Conservation (phyloP, 2,113 vertebrate species). For the Piaya cayana region DNA sequence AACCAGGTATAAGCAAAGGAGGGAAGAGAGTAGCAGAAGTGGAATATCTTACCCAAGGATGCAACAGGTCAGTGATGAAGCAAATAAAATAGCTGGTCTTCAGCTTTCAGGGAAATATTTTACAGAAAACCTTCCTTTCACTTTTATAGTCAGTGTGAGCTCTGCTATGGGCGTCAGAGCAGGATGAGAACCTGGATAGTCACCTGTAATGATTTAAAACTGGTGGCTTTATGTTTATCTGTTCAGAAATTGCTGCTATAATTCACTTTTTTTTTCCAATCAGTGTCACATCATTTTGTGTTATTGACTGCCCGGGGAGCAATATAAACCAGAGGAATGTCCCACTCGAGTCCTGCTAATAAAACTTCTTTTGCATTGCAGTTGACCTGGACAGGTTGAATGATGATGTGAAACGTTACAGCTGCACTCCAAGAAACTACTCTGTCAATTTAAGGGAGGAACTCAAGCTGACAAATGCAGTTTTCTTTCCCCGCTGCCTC, state of each 20-base stretch:
- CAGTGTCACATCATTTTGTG: background rate
- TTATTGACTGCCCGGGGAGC: background rate
- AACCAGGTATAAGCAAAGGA: background rate
- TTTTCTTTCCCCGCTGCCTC: constrained; percentile 96
- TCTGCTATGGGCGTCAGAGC: background rate
- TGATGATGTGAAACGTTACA: constrained; percentile 94
- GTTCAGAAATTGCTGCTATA: background rate
- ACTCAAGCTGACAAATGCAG: constrained; percentile 84
- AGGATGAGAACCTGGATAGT: background rate
- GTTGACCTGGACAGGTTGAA: constrained; percentile 93
- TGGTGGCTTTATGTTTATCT: background rate
- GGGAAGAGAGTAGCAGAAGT: background rate
- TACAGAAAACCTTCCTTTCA: background rate
- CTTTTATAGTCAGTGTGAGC: background rate
- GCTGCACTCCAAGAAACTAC: constrained; percentile 94
- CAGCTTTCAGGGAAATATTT: background rate
- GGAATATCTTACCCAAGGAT: background rate
- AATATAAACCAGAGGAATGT: background rate
- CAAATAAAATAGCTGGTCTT: background rate
- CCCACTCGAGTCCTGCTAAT: background rate
- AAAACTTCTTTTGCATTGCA: constrained; percentile 66
- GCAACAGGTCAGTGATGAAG: background rate
- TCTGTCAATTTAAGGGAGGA: constrained; percentile 93
- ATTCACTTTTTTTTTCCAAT: background rate
- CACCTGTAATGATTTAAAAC: background rate